Evolutionary conservation across 1,140 invertebrate species (phyloP).

Genomic region (Paraescarpia echinospica): DNA sequence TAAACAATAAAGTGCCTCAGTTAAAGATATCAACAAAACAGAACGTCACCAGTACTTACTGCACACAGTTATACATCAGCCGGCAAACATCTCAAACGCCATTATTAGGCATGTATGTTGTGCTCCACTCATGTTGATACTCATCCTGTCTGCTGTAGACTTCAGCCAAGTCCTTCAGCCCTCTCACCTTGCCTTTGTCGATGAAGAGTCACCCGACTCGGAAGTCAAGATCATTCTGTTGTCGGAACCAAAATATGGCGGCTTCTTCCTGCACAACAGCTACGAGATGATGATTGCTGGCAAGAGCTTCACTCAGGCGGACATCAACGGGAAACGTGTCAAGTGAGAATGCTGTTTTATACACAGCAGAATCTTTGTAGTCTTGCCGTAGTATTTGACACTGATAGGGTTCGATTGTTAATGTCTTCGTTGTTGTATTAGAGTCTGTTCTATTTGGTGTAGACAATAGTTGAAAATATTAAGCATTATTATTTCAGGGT

Average conservation of each 20-base stretch:
- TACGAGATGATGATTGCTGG: slow-evolving; percentile 30
- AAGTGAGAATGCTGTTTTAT: slow-evolving; percentile 34
- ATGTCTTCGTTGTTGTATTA: not conserved
- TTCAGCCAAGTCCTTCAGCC: slow-evolving; percentile 23
- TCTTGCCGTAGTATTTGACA: not conserved
- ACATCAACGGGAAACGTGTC: slow-evolving; percentile 42
- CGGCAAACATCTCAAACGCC: no score
- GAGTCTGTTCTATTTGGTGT: not conserved
- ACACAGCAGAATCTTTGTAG: no score
- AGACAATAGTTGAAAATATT: not conserved
- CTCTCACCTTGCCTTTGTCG: slow-evolving; percentile 38
- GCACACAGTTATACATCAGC: no score
- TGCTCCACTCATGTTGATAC: no score
- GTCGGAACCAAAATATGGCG: slow-evolving; percentile 33
- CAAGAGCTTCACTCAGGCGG: slow-evolving; percentile 41
- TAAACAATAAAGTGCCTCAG: no score
- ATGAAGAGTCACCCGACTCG: slow-evolving; percentile 36
- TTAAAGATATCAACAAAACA: no score
- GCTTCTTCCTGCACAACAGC: slow-evolving; percentile 25
- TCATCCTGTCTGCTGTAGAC: not conserved
- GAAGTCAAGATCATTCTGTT: slow-evolving; percentile 35
- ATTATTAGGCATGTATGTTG: no score
- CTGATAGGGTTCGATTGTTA: not conserved
- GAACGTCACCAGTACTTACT: no score
- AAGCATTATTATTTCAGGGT: no score